Base-by-base conservation (phyloP, 1,140 invertebrate species). In the Luehdorfia chinensis region DNA sequence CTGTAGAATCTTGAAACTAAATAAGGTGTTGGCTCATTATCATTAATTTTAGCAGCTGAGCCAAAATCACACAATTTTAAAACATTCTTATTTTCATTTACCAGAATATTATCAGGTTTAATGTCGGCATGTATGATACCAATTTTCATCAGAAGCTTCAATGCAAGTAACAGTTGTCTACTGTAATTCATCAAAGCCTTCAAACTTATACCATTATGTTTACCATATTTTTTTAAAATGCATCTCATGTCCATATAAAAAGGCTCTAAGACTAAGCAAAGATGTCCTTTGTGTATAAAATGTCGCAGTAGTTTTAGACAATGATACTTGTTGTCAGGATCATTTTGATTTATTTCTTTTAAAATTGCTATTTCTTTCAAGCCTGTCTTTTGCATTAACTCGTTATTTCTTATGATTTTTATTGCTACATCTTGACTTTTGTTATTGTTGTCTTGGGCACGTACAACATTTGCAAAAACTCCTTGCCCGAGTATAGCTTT, bases 21-120 rank as follows among this genome's bases (percentile, higher is more conserved):
- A 88, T 99, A 99, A 0, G 98, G 98, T 12, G 98, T 99, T 32
- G 97, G 96, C 85, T 99, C 98, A 89, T 97, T 97, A 60, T 99
- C 97, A 56, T 93, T 93, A n/a, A 96, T 92, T 74, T 96, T 93
- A 8, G 94, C 95, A 13, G 98, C 97, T 8, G 98, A 99, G n/a
- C 98, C 98, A 90, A 99, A 99, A 91, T 99, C 98, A 89, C 98
- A 99, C 14, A 99, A 85, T 87, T 99, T 99, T 47, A 99, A 85
- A 30, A 97, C 91, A 64, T 98, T 88, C 85, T 99, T 99, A 69
- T 93, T 97, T 84, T 99, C 98, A 90, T 97, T 99, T 12, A 99
- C 97, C 87, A 99, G 89, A 43, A 99, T 99, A 88, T 99, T 99
- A 78, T 99, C 98, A 23, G 98, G 98, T 87, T 99, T 99, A 33